These are phyloP conservation scores for Oligia latruncula DNA, from an alignment of 2,888 invertebrate genomes.

Conservation along the genomic window DNA sequence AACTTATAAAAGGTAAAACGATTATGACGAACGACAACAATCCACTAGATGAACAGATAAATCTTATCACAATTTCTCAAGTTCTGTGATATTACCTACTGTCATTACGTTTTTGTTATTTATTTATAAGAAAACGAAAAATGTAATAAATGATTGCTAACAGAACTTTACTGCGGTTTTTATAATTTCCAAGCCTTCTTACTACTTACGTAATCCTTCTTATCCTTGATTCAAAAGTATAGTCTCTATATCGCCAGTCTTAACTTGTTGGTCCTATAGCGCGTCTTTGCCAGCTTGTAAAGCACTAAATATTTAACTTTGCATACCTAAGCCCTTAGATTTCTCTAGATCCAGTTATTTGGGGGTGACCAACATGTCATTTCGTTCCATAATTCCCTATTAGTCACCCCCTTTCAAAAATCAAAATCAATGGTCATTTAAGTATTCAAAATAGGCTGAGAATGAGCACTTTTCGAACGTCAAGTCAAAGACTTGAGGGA, in stretches of 20 bases:
- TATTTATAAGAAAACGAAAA: constrained; percentile 36
- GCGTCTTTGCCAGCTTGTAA: not conserved
- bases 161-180: constrained; percentile 9
- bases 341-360: too few relatives aligned
- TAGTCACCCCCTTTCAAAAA: too few relatives aligned
- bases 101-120: constrained; percentile 35
- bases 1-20: not conserved
- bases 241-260: not conserved
- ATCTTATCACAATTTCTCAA: not conserved
- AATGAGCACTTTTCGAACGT: too few relatives aligned
- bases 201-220: not conserved
- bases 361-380: too few relatives aligned
- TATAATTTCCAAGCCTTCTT: not conserved
- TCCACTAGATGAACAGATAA: not conserved
- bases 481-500: too few relatives aligned
- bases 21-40: not conserved
- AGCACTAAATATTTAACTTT: too few relatives aligned
- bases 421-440: too few relatives aligned
- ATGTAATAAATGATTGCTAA: constrained; percentile 30
- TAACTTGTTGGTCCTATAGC: too few relatives aligned
- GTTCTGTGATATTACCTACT: constrained; percentile 5
- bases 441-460: too few relatives aligned
- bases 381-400: too few relatives aligned
- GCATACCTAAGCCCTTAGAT: too few relatives aligned
- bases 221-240: not conserved